phyloP scores from a whole-genome alignment of 2,888 invertebrate species.

The Eilema sororculum region DNA sequence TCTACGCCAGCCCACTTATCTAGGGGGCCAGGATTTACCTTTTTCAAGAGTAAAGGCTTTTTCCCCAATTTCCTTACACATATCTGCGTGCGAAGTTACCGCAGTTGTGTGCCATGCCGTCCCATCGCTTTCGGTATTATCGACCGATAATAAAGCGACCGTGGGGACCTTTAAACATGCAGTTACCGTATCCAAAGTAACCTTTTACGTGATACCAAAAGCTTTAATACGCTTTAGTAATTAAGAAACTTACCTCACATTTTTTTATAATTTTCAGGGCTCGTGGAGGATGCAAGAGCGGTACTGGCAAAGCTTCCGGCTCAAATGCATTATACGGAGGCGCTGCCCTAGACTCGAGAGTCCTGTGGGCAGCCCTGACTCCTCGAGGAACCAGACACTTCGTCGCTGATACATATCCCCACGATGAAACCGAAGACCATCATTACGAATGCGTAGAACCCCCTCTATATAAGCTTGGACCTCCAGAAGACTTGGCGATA shows the following conservation, averaged over 20 bases:
- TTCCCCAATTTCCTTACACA: no score
- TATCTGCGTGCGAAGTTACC: no score
- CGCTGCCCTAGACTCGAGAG: constrained; percentile 89
- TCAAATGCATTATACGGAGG: constrained; percentile 80
- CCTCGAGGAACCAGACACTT: constrained; percentile 94
- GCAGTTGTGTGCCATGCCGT: no score
- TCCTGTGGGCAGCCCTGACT: constrained; percentile 94
- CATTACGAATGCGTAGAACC: constrained; percentile 91
- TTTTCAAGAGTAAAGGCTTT: no score
- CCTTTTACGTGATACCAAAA: no score
- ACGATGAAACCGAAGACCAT: constrained; percentile 89
- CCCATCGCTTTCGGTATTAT: no score
- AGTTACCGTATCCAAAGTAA: no score
- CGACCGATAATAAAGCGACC: no score
- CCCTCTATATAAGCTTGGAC: constrained; percentile 82
- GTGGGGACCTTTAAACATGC: no score
- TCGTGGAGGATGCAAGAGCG: constrained; percentile 85
- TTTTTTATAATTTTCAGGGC: constrained; percentile 64
- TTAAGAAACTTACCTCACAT: background rate
- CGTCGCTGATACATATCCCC: constrained; percentile 89
- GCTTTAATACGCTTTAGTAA: no score
- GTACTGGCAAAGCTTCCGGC: constrained; percentile 84
- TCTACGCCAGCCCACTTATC: no score
- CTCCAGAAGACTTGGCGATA: constrained; percentile 86
- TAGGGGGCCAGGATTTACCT: no score